A percentile compares a stretch with the other conserved stretches of the same genome.
phyloP scores from a whole-genome alignment of 2,113 vertebrate genomes.

The Dipodomys spectabilis region DNA sequence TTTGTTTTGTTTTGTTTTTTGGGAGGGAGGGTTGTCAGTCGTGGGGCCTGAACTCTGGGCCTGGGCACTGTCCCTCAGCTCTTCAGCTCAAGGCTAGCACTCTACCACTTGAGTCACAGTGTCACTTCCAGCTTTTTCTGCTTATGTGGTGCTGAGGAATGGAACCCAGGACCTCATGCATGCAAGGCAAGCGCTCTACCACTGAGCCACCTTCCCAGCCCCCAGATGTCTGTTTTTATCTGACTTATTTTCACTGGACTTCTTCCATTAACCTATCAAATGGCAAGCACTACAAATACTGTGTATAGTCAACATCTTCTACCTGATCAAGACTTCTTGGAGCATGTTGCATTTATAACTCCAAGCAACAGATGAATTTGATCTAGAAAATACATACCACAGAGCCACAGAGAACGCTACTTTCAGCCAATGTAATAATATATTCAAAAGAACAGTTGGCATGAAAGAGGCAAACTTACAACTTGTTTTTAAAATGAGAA shows the following conservation, averaged over 20 bases:
- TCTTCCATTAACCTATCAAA: not conserved
- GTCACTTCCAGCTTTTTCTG: no score
- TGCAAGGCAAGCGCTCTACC: no score
- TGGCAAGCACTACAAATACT: not conserved
- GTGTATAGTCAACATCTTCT: not conserved
- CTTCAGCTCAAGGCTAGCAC: no score
- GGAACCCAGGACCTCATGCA: no score
- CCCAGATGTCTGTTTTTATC: not conserved
- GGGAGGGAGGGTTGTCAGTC: no score
- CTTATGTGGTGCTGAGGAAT: no score
- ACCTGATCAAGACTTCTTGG: not conserved
- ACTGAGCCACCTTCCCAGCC: no score
- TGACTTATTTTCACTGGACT: not conserved
- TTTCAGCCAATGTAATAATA: not conserved
- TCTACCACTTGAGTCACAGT: no score
- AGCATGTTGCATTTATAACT: not conserved
- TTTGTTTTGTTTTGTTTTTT: no score
- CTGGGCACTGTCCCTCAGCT: no score
- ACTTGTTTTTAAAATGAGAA: not conserved
- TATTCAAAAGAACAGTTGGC: not conserved
- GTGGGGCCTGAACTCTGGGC: no score
- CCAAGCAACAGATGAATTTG: not conserved
- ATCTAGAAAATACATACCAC: conserved; percentile 9
- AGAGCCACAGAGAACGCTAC: not conserved
- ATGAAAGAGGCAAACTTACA: not conserved